These are phyloP conservation scores for Chiroxiphia lanceolata DNA, from an alignment of 2,797 vertebrate genomes.

Conservation along the genomic window DNA sequence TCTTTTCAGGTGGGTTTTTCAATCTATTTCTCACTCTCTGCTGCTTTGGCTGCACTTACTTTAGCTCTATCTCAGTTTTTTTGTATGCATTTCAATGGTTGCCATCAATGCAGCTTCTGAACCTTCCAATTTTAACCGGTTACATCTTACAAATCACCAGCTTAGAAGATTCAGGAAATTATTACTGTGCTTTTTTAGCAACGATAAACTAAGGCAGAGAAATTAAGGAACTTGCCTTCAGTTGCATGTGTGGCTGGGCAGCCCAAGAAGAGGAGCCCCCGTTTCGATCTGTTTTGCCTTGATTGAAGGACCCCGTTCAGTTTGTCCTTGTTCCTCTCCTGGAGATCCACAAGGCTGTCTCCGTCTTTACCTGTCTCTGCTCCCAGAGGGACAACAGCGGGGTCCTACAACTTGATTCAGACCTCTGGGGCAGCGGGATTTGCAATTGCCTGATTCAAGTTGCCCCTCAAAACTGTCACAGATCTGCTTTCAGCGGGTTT, in stretches of 20 bases:
- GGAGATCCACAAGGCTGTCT: background rate
- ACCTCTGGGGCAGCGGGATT: background rate
- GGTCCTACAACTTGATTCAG: background rate
- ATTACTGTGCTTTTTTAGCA: background rate
- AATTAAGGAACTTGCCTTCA: background rate
- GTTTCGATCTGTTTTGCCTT: background rate
- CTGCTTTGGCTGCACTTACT: background rate
- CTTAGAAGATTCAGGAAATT: background rate
- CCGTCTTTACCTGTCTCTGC: background rate
- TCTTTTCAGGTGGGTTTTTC: constrained; percentile 40
- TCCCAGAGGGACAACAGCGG: background rate
- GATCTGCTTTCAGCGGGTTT: background rate
- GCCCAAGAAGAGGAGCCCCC: background rate
- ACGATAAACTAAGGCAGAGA: background rate
- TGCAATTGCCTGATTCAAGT: background rate
- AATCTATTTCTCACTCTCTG: background rate
- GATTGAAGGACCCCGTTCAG: background rate
- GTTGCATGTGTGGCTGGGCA: background rate
- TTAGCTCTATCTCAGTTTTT: background rate
- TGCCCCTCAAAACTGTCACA: background rate
- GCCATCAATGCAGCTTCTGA: background rate
- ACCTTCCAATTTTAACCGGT: background rate
- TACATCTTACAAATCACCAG: background rate
- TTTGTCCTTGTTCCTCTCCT: background rate
- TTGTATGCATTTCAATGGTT: background rate